phyloP scores from a whole-genome alignment of 2,113 vertebrate species.

The Ailurus styani region DNA sequence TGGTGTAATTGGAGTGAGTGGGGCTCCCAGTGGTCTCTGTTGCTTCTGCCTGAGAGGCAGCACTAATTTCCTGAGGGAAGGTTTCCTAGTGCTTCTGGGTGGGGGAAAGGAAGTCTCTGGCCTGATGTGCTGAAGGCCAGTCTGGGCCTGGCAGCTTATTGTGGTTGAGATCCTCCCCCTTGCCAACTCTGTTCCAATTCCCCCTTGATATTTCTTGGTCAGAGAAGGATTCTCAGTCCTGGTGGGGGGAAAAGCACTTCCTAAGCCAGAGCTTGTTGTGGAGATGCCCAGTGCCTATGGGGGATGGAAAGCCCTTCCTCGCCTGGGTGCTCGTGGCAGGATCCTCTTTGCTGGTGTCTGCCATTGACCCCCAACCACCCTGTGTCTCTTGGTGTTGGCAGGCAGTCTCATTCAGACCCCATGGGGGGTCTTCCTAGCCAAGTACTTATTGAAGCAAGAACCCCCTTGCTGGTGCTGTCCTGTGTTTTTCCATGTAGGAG shows the following conservation, averaged over 20 bases:
- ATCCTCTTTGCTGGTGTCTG: not conserved
- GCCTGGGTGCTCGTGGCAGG: not conserved
- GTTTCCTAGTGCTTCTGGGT: not conserved
- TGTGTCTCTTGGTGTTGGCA: not conserved
- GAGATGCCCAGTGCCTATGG: accelerated
- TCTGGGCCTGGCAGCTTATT: not conserved
- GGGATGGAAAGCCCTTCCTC: not conserved
- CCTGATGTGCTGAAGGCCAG: not conserved
- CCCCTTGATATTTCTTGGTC: not conserved
- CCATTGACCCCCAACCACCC: not conserved
- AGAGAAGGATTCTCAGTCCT: not conserved
- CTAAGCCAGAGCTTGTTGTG: not conserved
- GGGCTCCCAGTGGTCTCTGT: not conserved
- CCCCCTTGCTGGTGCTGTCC: not conserved
- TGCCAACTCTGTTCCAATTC: no score
- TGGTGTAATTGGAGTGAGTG: not conserved
- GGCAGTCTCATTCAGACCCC: not conserved
- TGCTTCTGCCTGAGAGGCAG: not conserved
- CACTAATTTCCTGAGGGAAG: not conserved
- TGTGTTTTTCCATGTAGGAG: not conserved
- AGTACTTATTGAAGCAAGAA: not conserved
- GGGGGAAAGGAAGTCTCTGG: not conserved
- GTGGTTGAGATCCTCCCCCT: not conserved
- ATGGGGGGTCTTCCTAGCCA: not conserved
- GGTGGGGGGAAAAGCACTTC: not conserved